Evolutionary conservation across 2,113 vertebrate genomes (phyloP), one percentile per base, ranked within the genome.

Genomic region (Corapipo altera): DNA sequence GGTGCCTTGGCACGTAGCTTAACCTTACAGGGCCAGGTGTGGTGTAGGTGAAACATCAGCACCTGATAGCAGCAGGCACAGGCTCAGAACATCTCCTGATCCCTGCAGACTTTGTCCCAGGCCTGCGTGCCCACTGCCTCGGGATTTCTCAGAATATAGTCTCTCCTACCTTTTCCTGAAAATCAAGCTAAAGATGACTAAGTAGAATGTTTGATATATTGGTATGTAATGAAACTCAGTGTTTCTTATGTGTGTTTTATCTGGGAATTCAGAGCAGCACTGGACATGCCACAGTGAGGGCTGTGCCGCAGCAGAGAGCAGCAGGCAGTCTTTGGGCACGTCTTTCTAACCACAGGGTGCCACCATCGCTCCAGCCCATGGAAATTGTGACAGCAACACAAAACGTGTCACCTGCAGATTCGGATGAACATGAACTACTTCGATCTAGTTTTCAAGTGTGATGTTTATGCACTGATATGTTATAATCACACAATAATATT

Each of bases 291-390:
- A 9, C 2, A 57, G 48, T 0, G 1, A 37, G 82, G 48, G 43
- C 43, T 58, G n/a, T 28, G 75, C 58, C 28, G 76, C 52, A n/a
- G 65, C 16, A 22, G 9, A 17, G 44, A 75, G 82, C 67, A 23
- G 35, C 13, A 59, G 15, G 6, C 35, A 81, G 57, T 27, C 35
- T 21, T 51, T 30, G 65, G 61, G 26, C 24, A 5, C 14, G 44
- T 32, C 44, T n/a, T 81, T 73, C 5, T 77, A 93, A 73, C 97
- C 97, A 97, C 80, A 71, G 95, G 97, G 96, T 97, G 97, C 96
- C 93, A 84, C 93, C 96, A 62, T 96, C 4, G 71, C 88, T 95
- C 94, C 73, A 95, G 95, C 51, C 91, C 80, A 58, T 55, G 2
- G 0, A 23, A 43, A 41, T 12, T 85, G 35, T 41, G 37, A 7